A percentile compares a stretch with the other conserved stretches of the same genome.
Conservation (phyloP, 2,797 vertebrate genomes). For the Acanthis flammea region DNA sequence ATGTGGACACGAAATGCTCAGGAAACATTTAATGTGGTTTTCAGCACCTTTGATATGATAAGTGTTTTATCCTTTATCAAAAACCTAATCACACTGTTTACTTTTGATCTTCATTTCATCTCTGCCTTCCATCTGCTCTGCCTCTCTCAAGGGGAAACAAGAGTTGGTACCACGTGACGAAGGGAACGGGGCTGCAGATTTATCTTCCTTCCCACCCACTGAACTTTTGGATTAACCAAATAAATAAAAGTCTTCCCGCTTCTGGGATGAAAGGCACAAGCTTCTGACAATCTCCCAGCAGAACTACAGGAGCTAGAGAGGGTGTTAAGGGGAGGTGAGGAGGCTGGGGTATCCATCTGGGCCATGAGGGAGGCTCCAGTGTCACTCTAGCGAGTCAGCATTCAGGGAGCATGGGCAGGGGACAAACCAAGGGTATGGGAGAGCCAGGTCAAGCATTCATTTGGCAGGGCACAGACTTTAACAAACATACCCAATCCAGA, state of each 20-base stretch:
- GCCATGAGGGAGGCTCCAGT: not conserved
- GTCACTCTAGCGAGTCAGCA: not conserved
- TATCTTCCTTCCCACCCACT: slow-evolving; percentile 56
- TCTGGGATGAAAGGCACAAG: slow-evolving; percentile 1
- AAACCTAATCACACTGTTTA: slow-evolving; percentile 54
- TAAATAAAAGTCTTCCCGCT: slow-evolving; percentile 42
- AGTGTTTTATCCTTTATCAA: slow-evolving; percentile 65
- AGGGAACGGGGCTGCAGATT: not conserved
- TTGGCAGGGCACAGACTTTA: not conserved
- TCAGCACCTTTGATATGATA: slow-evolving; percentile 36
- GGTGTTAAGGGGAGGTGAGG: not conserved
- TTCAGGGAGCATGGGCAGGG: not conserved
- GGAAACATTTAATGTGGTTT: slow-evolving; percentile 44
- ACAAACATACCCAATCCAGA: not conserved
- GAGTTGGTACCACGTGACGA: not conserved
- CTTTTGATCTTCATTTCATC: slow-evolving; percentile 64
- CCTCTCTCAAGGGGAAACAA: slow-evolving; percentile 40
- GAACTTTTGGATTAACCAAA: slow-evolving; percentile 44
- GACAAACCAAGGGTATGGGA: not conserved
- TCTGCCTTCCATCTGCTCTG: slow-evolving; percentile 56
- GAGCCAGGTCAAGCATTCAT: not conserved
- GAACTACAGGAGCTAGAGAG: not conserved
- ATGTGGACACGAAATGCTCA: not conserved
- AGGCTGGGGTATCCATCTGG: not conserved
- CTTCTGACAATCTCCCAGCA: not conserved